A percentile compares a stretch with the other conserved stretches of the same genome.
These are phyloP conservation scores for Eustalomyia histrio DNA, from an alignment of 2,888 invertebrate genomes.

Conservation along the genomic window DNA sequence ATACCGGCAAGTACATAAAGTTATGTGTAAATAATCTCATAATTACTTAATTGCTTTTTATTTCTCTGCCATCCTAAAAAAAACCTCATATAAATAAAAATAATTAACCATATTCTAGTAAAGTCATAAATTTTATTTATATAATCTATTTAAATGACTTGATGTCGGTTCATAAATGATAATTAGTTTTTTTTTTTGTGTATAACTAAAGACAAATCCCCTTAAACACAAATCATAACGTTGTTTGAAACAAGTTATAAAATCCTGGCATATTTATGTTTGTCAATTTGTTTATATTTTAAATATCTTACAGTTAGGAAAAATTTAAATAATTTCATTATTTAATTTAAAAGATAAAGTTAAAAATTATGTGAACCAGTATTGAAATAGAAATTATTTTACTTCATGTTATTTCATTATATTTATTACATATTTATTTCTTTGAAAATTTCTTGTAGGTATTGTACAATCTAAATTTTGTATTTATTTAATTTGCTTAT, in stretches of 20 bases:
- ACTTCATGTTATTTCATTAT: too few relatives aligned
- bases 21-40: not conserved
- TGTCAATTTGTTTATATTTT: not conserved
- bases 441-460: too few relatives aligned
- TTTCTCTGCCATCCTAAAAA: constrained; percentile 1
- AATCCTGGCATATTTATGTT: too few relatives aligned
- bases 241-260: not conserved
- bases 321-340: too few relatives aligned
- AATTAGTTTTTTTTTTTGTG: constrained; percentile 29
- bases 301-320: not conserved
- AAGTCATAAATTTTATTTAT: constrained; percentile 28
- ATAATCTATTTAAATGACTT: not conserved
- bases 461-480: too few relatives aligned
- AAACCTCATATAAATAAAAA: not conserved
- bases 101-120: not conserved
- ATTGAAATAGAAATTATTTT: too few relatives aligned
- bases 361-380: too few relatives aligned
- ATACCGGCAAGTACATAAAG: constrained; percentile 35
- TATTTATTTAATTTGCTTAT: not conserved
- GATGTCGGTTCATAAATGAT: constrained; percentile 1
- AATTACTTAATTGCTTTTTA: constrained; percentile 16
- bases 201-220: constrained; percentile 22
- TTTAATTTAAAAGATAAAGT: too few relatives aligned
- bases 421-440: too few relatives aligned
- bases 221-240: constrained; percentile 24